phyloP scores from a whole-genome alignment of 2,888 invertebrate species.

The Tanytarsus gracilentus region DNA sequence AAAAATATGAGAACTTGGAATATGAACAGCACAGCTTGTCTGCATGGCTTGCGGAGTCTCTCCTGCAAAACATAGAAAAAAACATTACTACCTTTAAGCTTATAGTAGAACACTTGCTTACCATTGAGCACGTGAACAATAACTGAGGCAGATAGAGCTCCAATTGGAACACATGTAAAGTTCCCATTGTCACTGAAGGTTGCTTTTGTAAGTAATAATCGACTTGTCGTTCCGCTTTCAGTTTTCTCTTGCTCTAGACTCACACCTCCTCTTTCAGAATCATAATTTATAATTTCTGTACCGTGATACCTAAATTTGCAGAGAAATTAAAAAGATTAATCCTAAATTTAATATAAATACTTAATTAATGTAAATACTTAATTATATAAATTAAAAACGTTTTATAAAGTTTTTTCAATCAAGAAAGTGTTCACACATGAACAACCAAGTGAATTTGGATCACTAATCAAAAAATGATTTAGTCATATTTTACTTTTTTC shows the following conservation, averaged over 20 bases:
- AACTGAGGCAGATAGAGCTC: conserved; percentile 72
- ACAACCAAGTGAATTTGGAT: too few species aligned
- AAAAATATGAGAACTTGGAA: conserved; percentile 35
- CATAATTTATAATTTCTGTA: conserved; percentile 68
- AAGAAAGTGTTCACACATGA: too few species aligned
- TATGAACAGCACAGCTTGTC: conserved; percentile 51
- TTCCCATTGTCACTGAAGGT: conserved; percentile 77
- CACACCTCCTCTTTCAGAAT: conserved; percentile 77
- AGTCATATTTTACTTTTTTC: too few species aligned
- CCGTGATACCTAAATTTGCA: conserved; percentile 74
- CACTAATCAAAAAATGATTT: too few species aligned
- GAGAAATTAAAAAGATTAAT: conserved; percentile 34
- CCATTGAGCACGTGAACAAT: conserved; percentile 80
- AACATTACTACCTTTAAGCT: conserved; percentile 12
- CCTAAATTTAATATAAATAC: too few species aligned
- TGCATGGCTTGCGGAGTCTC: conserved; percentile 84
- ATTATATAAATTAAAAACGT: too few species aligned
- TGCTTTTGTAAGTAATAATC: conserved; percentile 75
- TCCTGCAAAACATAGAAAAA: conserved; percentile 44
- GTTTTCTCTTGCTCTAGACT: conserved; percentile 85
- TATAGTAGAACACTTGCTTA: conserved; percentile 40
- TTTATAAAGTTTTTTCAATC: too few species aligned
- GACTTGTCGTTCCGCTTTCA: conserved; percentile 74
- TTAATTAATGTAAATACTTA: too few species aligned
- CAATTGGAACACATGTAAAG: conserved; percentile 81